These are phyloP conservation scores for Tapirus terrestris DNA, from an alignment of 2,113 vertebrate genomes.

Conservation along the genomic window DNA sequence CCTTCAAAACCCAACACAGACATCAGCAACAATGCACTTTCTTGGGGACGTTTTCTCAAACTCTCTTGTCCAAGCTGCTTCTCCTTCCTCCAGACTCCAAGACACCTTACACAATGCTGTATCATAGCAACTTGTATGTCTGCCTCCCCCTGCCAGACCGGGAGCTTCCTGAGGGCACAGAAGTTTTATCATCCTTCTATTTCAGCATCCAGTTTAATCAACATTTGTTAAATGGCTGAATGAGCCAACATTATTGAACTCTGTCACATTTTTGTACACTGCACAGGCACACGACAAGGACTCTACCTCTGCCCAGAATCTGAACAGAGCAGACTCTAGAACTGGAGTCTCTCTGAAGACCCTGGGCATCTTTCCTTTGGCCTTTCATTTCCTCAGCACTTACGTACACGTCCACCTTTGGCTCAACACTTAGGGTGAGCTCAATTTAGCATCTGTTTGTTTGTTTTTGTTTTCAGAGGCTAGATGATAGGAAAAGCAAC, in stretches of 20 bases:
- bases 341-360: rapidly evolving
- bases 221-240: neutral
- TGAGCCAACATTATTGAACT: too few relatives aligned
- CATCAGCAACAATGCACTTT: rapidly evolving
- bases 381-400: rapidly evolving
- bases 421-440: too few relatives aligned
- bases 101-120: rapidly evolving
- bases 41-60: neutral
- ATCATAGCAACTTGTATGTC: rapidly evolving
- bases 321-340: too few relatives aligned
- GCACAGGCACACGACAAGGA: rapidly evolving
- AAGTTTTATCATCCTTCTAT: neutral
- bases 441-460: neutral
- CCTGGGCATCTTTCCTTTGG: neutral
- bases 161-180: neutral
- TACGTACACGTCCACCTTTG: too few relatives aligned
- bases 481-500: neutral
- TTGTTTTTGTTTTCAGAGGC: neutral
- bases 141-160: neutral
- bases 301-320: neutral
- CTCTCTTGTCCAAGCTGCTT: neutral
- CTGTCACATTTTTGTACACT: rapidly evolving
- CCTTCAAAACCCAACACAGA: rapidly evolving
- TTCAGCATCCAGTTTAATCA: neutral
- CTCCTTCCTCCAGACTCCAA: neutral